Conservation (phyloP, 1,140 invertebrate genomes). For the Aphaenogaster ashmeadi region DNA sequence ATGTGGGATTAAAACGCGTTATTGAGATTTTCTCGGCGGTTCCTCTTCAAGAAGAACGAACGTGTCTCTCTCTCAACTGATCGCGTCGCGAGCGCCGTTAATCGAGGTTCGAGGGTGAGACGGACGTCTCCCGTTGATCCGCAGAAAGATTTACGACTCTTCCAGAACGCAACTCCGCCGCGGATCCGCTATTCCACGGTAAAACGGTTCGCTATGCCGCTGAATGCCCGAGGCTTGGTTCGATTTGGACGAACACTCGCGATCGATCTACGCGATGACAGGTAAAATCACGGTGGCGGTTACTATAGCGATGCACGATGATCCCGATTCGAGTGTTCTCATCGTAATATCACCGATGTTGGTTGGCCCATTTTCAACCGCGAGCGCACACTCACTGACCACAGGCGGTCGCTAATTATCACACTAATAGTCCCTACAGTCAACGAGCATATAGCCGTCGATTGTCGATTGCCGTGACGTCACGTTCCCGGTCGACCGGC, state of each 20-base stretch:
- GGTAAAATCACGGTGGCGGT: constrained; percentile 21
- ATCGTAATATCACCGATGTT: constrained; percentile 5
- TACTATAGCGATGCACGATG: constrained; percentile 33
- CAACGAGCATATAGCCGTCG: constrained; percentile 16
- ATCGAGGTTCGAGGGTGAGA: neutral
- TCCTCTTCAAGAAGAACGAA: neutral
- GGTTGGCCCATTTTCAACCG: constrained; percentile 19
- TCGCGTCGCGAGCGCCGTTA: neutral
- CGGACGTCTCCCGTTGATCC: neutral
- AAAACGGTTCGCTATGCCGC: neutral
- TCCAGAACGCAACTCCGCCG: neutral
- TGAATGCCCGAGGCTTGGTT: neutral
- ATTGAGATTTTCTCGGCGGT: neutral
- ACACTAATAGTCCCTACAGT: constrained; percentile 36
- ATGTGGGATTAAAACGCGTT: neutral
- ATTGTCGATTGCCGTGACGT: constrained; percentile 31
- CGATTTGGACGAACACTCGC: neutral
- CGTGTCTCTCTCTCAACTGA: neutral
- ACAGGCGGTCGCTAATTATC: constrained; percentile 42
- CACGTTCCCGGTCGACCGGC: neutral
- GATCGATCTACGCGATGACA: constrained; percentile 6
- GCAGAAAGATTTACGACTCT: neutral
- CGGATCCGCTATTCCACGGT: neutral
- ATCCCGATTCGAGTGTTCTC: constrained; percentile 37
- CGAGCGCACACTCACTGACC: constrained; percentile 29